Evolutionary conservation across 2,888 invertebrate genomes (phyloP), one percentile per base, ranked within the genome.

Genomic region (Trissoscelio sp.): DNA sequence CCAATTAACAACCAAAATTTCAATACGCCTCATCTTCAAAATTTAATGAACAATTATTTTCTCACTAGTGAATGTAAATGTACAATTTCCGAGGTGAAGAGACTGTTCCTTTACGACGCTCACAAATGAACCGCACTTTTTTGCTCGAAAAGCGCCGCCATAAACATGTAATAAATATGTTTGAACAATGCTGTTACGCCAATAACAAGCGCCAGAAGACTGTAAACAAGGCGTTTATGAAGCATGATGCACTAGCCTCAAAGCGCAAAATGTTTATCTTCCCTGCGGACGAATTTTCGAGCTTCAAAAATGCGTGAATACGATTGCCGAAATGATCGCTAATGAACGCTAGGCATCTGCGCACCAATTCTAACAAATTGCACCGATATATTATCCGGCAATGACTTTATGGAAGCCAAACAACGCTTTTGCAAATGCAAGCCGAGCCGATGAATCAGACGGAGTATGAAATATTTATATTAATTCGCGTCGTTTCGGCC

Each of bases 161-260:
- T 60, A 72, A 58, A 60, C 72, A 42, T 60, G 51, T 51, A 60
- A 60, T 72, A 72, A 60, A 72, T 55, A 70, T 60, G 22, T 62
- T 73, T 62, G 53, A 73, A 62, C 72, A 73, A 73, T 62, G 44
- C 62, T 39, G 53, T 28, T 7, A 14, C 14, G 9, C 72, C 53
- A 73, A 62, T 73, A 53, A 53, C 28, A 62, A 60, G 31, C 42
- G 6, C 28, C 48, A 51, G 9, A 46, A 39, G 39, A 60, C 22
- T 62, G 60, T 72, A 62, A 62, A 72, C 60, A 51, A 42, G 42
- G 60, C 22, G 42, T 51, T 62, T 62, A 53, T 62, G 60, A 72
- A 72, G 12, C 58, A 28, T n/a, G 39, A 24, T 34, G 24, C 53
- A 14, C 3, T 42, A n/a, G 14, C 37, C 14, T 51, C 12, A 22